These are phyloP conservation scores for Trididemnum nubilum DNA, from an alignment of 23 tunicate species.

Conservation along the genomic window DNA sequence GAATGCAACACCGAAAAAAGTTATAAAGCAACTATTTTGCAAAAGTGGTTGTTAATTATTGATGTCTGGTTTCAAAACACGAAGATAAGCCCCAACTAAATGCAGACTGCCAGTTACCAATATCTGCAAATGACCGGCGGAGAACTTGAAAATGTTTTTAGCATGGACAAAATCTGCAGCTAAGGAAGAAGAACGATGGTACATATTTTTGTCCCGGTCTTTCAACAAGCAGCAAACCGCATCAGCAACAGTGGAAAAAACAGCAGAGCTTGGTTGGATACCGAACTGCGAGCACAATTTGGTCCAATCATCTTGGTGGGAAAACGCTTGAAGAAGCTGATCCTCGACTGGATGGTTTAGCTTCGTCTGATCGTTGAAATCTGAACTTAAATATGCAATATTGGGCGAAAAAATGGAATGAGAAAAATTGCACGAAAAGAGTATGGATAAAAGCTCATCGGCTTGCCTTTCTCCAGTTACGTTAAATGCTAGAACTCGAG, in stretches of 20 bases:
- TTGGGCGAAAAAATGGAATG: slow-evolving; percentile 57
- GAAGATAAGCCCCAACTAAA: slow-evolving; percentile 80
- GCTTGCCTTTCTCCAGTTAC: slow-evolving; percentile 61
- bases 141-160: neutral
- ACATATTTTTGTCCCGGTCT: slow-evolving; percentile 46
- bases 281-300: slow-evolving; percentile 5
- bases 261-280: neutral
- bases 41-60: too few relatives aligned
- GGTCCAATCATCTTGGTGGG: slow-evolving; percentile 59
- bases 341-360: slow-evolving; percentile 30
- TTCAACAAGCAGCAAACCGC: slow-evolving; percentile 52
- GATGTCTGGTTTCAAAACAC: slow-evolving; percentile 63
- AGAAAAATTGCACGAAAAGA: slow-evolving; percentile 48
- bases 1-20: too few relatives aligned
- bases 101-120: slow-evolving; percentile 82
- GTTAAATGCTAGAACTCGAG: slow-evolving; percentile 57
- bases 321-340: slow-evolving; percentile 21
- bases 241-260: slow-evolving; percentile 69
- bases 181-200: neutral
- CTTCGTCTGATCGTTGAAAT: slow-evolving; percentile 74
- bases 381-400: slow-evolving; percentile 52
- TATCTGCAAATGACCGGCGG: slow-evolving; percentile 58
- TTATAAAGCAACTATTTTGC: too few relatives aligned
- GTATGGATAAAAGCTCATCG: slow-evolving; percentile 9
- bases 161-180: neutral